Evolutionary conservation across 1,140 invertebrate species (phyloP).

Genomic region (Drosophila sturtevanti): DNA sequence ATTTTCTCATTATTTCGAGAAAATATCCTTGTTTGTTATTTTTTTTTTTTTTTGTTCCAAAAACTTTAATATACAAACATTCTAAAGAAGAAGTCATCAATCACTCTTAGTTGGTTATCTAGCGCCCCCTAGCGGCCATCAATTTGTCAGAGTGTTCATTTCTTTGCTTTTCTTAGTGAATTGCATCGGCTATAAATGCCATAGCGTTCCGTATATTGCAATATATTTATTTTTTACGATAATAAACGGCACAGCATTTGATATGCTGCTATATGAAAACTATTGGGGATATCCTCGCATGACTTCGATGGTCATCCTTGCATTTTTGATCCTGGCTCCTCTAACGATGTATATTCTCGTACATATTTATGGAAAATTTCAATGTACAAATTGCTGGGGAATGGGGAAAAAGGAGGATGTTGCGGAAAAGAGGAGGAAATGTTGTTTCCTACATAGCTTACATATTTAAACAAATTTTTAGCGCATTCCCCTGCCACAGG

Average conservation of each 20-base stretch:
- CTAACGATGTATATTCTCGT: not conserved
- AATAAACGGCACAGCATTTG: not conserved
- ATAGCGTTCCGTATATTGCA: not conserved
- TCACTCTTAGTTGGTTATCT: too few species aligned
- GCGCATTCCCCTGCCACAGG: not conserved
- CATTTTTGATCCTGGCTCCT: not conserved
- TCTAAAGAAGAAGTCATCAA: too few species aligned
- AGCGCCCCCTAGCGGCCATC: too few species aligned
- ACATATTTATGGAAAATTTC: conserved; percentile 1
- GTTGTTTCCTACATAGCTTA: not conserved
- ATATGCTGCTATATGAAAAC: not conserved
- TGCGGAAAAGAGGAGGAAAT: not conserved
- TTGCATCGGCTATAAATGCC: too few species aligned
- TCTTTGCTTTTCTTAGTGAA: too few species aligned
- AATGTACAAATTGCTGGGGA: not conserved
- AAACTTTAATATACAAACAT: too few species aligned
- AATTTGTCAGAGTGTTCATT: too few species aligned
- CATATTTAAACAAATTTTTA: not conserved
- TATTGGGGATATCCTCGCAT: not conserved
- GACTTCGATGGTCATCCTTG: not conserved
- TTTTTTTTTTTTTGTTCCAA: too few species aligned
- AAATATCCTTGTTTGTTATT: too few species aligned
- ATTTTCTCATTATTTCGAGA: too few species aligned
- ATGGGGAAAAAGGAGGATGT: not conserved
- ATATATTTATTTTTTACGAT: not conserved